Evolutionary conservation across 1,140 invertebrate species (phyloP).

Genomic region (Bombus huntii): DNA sequence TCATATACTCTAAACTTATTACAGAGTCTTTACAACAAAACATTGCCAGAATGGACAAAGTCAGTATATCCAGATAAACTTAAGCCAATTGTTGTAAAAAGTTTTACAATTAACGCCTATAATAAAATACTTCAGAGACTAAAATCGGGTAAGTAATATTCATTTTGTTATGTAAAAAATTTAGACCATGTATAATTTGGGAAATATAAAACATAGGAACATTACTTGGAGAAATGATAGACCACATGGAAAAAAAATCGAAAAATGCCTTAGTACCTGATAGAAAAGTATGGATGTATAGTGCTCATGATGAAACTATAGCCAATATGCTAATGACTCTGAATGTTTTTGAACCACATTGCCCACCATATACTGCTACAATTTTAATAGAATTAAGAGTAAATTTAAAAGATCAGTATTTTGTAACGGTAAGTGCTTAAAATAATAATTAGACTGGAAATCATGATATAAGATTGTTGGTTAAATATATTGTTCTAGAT

Average conservation of each 20-base stretch:
- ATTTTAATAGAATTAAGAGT: conserved; percentile 88
- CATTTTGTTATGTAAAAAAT: conserved; percentile 1
- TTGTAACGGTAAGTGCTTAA: conserved; percentile 78
- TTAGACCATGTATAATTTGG: conserved; percentile 15
- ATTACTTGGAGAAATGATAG: conserved; percentile 86
- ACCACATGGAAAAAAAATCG: conserved; percentile 83
- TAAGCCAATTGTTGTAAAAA: conserved; percentile 82
- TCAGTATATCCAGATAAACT: conserved; percentile 84
- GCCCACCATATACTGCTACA: conserved; percentile 88
- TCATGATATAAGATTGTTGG: not conserved
- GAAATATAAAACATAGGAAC: conserved; percentile 81
- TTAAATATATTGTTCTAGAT: conserved; percentile 78
- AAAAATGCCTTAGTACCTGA: conserved; percentile 78
- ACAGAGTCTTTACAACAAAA: conserved; percentile 86
- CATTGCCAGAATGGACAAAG: conserved; percentile 89
- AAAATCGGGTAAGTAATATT: conserved; percentile 77
- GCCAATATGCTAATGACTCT: conserved; percentile 89
- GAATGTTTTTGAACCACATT: conserved; percentile 88
- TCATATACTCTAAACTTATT: conserved; percentile 40
- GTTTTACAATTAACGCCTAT: conserved; percentile 82
- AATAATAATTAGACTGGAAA: not conserved
- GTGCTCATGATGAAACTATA: conserved; percentile 92
- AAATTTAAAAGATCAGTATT: conserved; percentile 74
- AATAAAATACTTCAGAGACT: conserved; percentile 83
- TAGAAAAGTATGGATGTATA: conserved; percentile 89